A percentile compares a stretch with the other conserved stretches of the same genome.
These are phyloP conservation scores for Corydoras maculifer DNA, from an alignment of 2,113 vertebrate genomes.

Conservation along the genomic window DNA sequence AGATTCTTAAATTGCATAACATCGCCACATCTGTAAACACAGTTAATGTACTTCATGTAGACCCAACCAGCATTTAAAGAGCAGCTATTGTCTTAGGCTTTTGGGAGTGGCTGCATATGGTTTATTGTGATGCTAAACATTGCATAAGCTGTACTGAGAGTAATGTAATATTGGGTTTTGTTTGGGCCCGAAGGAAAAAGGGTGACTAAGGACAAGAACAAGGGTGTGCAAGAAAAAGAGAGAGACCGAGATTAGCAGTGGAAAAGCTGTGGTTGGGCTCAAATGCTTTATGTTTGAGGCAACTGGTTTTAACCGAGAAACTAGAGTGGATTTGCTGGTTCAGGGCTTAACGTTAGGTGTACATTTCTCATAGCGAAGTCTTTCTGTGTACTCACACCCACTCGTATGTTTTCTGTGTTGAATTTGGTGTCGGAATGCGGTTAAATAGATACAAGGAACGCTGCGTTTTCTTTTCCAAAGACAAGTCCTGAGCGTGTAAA, in stretches of 20 bases:
- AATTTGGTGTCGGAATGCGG: conserved; percentile 26
- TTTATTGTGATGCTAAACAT: conserved; percentile 16
- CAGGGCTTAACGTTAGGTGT: conserved; percentile 12
- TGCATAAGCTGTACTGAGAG: conserved; percentile 1
- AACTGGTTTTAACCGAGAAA: conserved; percentile 27
- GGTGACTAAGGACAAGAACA: background rate
- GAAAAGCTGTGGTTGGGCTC: conserved; percentile 23
- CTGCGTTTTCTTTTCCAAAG: conserved; percentile 27
- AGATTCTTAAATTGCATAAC: too few species aligned
- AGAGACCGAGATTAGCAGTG: conserved; percentile 9
- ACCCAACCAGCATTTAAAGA: too few species aligned
- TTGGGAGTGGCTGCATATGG: background rate
- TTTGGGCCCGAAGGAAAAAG: conserved; percentile 26
- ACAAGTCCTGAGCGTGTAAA: conserved; percentile 42
- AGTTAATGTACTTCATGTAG: too few species aligned
- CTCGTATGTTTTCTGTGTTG: conserved; percentile 18
- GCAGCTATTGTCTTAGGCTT: background rate
- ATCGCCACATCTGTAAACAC: too few species aligned
- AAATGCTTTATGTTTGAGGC: conserved; percentile 29
- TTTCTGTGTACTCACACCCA: conserved; percentile 11
- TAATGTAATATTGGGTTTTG: conserved; percentile 25
- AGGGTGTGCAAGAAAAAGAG: conserved; percentile 12
- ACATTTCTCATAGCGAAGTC: conserved; percentile 10
- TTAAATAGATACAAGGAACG: conserved; percentile 25
- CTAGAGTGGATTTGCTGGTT: conserved; percentile 16